These are phyloP conservation scores for Oryzias celebensis DNA, from an alignment of 2,113 vertebrate genomes.

Conservation along the genomic window DNA sequence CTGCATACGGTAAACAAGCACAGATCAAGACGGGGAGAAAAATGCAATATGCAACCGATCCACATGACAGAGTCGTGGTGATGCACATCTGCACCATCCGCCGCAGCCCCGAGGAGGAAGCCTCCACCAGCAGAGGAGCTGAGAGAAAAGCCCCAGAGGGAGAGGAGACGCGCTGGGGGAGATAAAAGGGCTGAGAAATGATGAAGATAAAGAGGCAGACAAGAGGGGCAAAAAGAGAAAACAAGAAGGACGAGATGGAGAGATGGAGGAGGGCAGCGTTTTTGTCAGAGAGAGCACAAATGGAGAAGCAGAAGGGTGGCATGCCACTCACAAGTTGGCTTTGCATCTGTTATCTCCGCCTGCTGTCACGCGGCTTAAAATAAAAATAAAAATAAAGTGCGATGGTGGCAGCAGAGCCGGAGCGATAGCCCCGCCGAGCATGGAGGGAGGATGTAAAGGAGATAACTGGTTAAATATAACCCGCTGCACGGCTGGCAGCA, in stretches of 20 bases:
- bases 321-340: conserved; percentile 67
- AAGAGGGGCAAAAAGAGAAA: conserved; percentile 45
- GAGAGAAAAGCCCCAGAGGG: conserved; percentile 52
- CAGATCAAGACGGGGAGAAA: conserved; percentile 9
- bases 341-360: conserved; percentile 77
- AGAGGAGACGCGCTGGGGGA: conserved; percentile 13
- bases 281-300: conserved; percentile 44
- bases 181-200: conserved; percentile 52
- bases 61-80: conserved; percentile 37
- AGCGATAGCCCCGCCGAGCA: conserved; percentile 74
- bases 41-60: conserved; percentile 22
- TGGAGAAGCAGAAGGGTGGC: conserved; percentile 18
- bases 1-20: conserved; percentile 4
- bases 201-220: conserved; percentile 64
- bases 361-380: conserved; percentile 77
- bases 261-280: conserved; percentile 33
- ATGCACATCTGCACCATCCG: conserved; percentile 36
- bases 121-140: conserved; percentile 49
- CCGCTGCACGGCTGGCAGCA: conserved; percentile 72
- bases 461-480: conserved; percentile 82
- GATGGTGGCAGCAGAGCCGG: conserved; percentile 66
- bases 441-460: conserved; percentile 76
- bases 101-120: conserved; percentile 30
- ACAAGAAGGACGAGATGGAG: conserved; percentile 37
- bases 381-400: conserved; percentile 78